A percentile compares a stretch with the other conserved stretches of the same genome.
These are phyloP conservation scores for Odontocolon sp. DNA, from an alignment of 2,888 invertebrate species.

Conservation along the genomic window DNA sequence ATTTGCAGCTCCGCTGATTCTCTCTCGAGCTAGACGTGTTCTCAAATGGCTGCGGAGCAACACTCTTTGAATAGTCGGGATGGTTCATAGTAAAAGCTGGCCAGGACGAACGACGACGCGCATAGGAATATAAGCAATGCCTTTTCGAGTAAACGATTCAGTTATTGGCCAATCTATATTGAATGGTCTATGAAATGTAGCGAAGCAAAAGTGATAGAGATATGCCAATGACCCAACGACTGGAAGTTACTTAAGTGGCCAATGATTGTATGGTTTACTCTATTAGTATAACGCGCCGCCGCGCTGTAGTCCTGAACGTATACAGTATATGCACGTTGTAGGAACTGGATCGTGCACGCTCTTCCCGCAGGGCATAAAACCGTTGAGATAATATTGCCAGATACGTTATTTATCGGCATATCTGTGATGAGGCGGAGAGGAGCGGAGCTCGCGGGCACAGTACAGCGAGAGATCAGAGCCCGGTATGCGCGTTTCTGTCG, in stretches of 20 bases:
- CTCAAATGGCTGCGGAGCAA: conserved; percentile 35
- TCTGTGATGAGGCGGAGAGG: conserved; percentile 60
- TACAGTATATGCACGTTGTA: conserved; percentile 42
- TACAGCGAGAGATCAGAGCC: conserved; percentile 53
- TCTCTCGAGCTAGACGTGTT: conserved; percentile 16
- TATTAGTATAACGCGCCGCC: no score
- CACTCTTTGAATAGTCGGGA: conserved; percentile 62
- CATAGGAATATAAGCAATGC: no score
- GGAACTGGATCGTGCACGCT: conserved; percentile 48
- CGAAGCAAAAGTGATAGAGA: no score
- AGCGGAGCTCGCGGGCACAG: conserved; percentile 45
- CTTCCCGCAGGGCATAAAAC: conserved; percentile 68
- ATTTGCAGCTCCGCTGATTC: conserved; percentile 69
- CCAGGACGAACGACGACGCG: conserved; percentile 12
- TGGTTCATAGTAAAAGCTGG: conserved; percentile 51
- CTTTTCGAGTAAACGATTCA: no score
- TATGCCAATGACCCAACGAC: no score
- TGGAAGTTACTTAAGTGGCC: no score
- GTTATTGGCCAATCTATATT: no score
- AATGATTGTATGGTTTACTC: no score
- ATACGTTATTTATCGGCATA: conserved; percentile 76
- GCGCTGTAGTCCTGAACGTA: no score
- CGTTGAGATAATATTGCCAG: conserved; percentile 76
- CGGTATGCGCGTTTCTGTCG: conserved; percentile 42
- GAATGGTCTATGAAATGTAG: no score